phyloP scores from a whole-genome alignment of 2,797 vertebrate genomes.

The Schizothorax lantsangensis region DNA sequence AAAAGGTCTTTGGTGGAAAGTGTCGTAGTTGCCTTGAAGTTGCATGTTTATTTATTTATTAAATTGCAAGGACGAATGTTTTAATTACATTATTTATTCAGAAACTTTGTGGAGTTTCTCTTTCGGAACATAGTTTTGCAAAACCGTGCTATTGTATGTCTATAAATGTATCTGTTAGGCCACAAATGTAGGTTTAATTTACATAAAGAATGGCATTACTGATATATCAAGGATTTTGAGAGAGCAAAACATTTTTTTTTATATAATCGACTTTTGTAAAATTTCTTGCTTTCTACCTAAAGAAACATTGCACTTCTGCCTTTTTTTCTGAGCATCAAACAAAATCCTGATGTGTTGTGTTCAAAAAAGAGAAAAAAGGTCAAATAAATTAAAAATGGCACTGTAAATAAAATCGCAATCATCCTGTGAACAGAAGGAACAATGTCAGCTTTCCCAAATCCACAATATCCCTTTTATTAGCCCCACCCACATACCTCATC shows the following conservation, averaged over 20 bases:
- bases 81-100: not conserved
- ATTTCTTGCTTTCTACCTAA: conserved; percentile 80
- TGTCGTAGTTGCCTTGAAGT: conserved; percentile 58
- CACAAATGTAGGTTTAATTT: not conserved
- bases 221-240: not conserved
- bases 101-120: not conserved
- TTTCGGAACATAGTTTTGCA: not conserved
- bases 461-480: conserved; percentile 73
- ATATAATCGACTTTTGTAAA: conserved; percentile 58
- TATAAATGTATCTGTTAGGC: conserved; percentile 8
- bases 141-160: not conserved
- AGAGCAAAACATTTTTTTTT: not conserved
- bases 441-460: conserved; percentile 29
- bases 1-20: conserved; percentile 89
- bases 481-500: conserved; percentile 47
- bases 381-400: conserved; percentile 63
- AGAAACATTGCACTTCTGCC: conserved; percentile 80
- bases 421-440: conserved; percentile 25
- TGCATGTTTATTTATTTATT: conserved; percentile 31
- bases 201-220: not conserved
- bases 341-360: conserved; percentile 60
- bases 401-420: conserved; percentile 34
- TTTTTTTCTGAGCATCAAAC: conserved; percentile 66
- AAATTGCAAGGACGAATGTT: conserved; percentile 13
- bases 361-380: conserved; percentile 58